Base-by-base conservation (phyloP, 2,888 invertebrate genomes). In the Lycia hirtaria region DNA sequence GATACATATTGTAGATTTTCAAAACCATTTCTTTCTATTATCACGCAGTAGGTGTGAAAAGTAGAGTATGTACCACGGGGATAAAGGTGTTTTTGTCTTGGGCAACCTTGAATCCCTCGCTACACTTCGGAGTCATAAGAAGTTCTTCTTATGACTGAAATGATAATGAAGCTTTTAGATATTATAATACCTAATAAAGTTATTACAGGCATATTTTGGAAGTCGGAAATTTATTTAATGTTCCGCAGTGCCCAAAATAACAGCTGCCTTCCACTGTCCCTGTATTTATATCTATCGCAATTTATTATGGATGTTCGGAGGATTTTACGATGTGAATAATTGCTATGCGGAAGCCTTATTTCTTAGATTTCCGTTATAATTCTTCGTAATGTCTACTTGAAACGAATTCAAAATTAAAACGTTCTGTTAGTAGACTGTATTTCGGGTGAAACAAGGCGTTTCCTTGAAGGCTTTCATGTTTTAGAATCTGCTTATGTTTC, bases 291-390 rank as follows among this genome's bases (percentile, higher is more conserved):
- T 56, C 56, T 56, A 50, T 56, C 37, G 38, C 45, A 50, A 51
- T 57, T 47, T 57, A 48, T 52, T 48, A 57, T 48, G 52, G 28
- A 52, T 48, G 57, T 43, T 48, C 30, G 9, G 30, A 33, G 43
- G 51, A 52, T 45, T 57, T 51, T 32, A 32, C 48, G 20, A 41
- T 41, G 52, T 52, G 52, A 57, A 57, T 57, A 57, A 52, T 57
- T 57, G 52, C 45, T 47, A 51, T 14, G 35, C 19, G 48, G 33
- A 51, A 56, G 45, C 20, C 14, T 47, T 41, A 57, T 37, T 40
- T 51, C 51, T 47, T 33, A 47, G 24, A 47, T 50, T 40, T 33
- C 26, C 40, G 30, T 35, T 35, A 19, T 38, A 22, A 38, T 22
- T 38, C 38, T 24, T 47, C 28, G 30, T 47, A 17, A 37, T 26